Conservation (phyloP, 2,797 vertebrate genomes). For the Coluber constrictor region DNA sequence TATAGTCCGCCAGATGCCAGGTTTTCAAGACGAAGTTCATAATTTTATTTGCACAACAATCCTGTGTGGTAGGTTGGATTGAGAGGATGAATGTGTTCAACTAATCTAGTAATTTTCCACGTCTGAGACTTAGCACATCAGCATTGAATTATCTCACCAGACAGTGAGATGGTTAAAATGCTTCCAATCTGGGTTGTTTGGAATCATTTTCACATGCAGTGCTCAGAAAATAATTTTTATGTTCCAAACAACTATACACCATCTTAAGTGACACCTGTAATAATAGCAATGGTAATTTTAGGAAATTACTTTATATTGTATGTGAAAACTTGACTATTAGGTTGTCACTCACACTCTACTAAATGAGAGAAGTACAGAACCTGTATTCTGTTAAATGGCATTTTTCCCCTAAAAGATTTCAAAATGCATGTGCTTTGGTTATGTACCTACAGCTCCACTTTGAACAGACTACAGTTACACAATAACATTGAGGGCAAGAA, state of each 20-base stretch:
- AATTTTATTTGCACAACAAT: neutral
- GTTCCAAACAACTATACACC: neutral
- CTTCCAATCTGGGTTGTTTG: neutral
- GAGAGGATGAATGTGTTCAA: neutral
- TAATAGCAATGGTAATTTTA: neutral
- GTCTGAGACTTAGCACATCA: neutral
- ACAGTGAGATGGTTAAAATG: neutral
- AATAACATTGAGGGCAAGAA: neutral
- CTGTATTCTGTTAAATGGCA: neutral
- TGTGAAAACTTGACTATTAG: neutral
- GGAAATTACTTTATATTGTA: neutral
- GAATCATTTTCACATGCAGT: neutral
- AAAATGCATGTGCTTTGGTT: neutral
- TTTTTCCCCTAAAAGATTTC: neutral
- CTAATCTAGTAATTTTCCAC: neutral
- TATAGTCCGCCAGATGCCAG: neutral
- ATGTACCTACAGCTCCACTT: neutral
- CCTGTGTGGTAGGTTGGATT: neutral
- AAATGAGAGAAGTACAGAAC: neutral
- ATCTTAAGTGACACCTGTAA: neutral
- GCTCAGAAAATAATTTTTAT: neutral
- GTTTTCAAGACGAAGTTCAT: neutral
- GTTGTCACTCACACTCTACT: neutral
- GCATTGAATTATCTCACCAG: neutral
- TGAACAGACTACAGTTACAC: neutral